Percentiles rank a stretch among this genome's conserved stretches.
phyloP scores from a whole-genome alignment of 1,140 invertebrate genomes.

The Drosophila erecta region DNA sequence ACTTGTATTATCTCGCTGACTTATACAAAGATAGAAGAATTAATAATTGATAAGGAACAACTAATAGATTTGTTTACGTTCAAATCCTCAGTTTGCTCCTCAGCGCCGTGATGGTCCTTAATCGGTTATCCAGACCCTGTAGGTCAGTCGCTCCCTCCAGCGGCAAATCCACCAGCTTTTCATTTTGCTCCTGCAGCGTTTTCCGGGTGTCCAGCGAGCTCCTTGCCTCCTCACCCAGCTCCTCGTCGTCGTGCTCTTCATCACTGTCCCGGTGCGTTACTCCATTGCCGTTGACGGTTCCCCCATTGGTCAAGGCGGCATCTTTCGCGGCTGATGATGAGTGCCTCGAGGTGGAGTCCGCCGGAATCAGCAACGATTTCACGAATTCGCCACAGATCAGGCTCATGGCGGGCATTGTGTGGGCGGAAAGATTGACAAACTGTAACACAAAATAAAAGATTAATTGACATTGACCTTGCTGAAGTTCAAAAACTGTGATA shows the following conservation, averaged over 20 bases:
- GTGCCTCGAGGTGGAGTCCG: slow-evolving; percentile 45
- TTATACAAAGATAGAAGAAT: slow-evolving; percentile 32
- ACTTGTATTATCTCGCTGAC: slow-evolving; percentile 10
- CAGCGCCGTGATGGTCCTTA: slow-evolving; percentile 37
- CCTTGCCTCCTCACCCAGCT: slow-evolving; percentile 3
- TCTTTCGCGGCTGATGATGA: slow-evolving; percentile 7
- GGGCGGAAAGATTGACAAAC: slow-evolving; percentile 85
- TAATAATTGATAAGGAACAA: slow-evolving; percentile 31
- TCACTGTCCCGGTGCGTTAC: slow-evolving; percentile 41
- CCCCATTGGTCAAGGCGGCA: slow-evolving; percentile 40
- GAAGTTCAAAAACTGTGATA: slow-evolving; percentile 65
- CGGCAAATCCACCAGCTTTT: slow-evolving; percentile 34
- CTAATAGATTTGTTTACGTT: slow-evolving; percentile 45
- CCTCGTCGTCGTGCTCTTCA: slow-evolving; percentile 28
- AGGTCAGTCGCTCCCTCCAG: slow-evolving; percentile 21
- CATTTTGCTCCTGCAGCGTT: slow-evolving; percentile 45
- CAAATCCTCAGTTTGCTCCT: slow-evolving; percentile 45
- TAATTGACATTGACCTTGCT: slow-evolving; percentile 75
- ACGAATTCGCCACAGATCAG: slow-evolving; percentile 85
- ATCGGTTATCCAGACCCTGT: slow-evolving; percentile 41
- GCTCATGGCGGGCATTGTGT: slow-evolving; percentile 86
- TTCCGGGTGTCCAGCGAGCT: slow-evolving; percentile 35
- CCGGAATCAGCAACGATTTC: slow-evolving; percentile 80
- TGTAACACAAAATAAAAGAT: slow-evolving; percentile 77
- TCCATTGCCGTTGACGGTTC: slow-evolving; percentile 61